Conservation (phyloP, 2,113 vertebrate genomes). For the Struthio camelus region DNA sequence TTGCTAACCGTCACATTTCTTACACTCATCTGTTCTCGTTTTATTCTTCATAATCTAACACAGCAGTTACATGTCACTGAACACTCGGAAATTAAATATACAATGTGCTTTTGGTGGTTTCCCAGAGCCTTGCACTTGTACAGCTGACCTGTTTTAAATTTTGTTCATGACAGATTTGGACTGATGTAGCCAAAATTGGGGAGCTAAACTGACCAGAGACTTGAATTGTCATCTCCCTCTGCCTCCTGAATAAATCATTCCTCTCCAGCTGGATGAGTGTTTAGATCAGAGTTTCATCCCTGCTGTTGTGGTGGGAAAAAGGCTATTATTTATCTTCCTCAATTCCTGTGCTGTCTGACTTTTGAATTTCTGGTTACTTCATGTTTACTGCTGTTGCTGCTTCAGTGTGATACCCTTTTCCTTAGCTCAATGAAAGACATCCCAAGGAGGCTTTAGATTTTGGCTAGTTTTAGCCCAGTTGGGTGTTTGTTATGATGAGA, state of each 20-base stretch:
- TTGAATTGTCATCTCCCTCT: fast-evolving
- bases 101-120: background rate
- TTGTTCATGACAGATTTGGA: background rate
- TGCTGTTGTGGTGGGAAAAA: background rate
- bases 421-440: background rate
- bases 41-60: background rate
- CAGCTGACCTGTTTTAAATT: background rate
- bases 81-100: background rate
- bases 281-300: fast-evolving
- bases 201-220: background rate
- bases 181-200: background rate
- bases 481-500: fast-evolving
- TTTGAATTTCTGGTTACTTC: background rate
- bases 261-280: background rate
- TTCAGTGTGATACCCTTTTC: background rate
- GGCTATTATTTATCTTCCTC: background rate
- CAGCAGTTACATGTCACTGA: background rate
- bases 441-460: background rate
- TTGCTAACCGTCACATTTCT: background rate
- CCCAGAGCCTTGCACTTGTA: no score
- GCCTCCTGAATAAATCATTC: background rate
- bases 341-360: background rate
- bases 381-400: background rate
- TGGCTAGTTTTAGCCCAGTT: background rate
- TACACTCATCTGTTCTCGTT: background rate